These are phyloP conservation scores for Redunca redunca DNA, from an alignment of 2,113 vertebrate genomes.

Conservation along the genomic window DNA sequence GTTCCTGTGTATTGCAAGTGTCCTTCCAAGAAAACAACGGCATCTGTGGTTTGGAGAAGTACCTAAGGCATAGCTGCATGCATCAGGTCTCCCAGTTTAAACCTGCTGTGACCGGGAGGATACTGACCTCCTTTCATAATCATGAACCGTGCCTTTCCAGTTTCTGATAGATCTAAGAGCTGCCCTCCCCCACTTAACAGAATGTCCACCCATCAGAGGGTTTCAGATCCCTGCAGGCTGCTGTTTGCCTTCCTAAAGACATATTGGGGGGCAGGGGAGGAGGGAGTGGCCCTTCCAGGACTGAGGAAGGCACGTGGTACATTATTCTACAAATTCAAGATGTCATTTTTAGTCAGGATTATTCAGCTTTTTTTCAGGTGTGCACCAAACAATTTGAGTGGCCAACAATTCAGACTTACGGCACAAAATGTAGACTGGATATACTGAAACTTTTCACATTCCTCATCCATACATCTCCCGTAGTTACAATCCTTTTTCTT, in stretches of 20 bases:
- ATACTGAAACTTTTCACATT: background rate
- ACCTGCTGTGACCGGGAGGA: background rate
- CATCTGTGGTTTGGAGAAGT: background rate
- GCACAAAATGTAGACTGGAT: background rate
- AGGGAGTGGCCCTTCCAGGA: background rate
- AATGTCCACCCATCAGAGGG: background rate
- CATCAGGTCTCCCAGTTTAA: background rate
- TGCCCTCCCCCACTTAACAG: background rate
- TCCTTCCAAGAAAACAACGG: background rate
- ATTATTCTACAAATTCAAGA: background rate
- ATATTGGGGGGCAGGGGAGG: accelerated
- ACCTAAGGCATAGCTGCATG: background rate
- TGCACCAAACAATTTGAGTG: background rate
- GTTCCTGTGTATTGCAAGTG: background rate
- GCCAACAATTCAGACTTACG: background rate
- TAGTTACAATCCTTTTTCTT: background rate
- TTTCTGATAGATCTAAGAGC: background rate
- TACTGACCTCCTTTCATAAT: background rate
- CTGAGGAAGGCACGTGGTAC: background rate
- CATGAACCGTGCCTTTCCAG: accelerated
- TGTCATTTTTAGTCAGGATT: background rate
- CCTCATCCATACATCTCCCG: background rate
- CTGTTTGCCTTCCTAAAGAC: background rate
- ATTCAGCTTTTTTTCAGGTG: background rate
- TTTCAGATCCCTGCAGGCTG: background rate